Evolutionary conservation across 2,888 invertebrate species (phyloP).

Genomic region (Capitulum mitella): DNA sequence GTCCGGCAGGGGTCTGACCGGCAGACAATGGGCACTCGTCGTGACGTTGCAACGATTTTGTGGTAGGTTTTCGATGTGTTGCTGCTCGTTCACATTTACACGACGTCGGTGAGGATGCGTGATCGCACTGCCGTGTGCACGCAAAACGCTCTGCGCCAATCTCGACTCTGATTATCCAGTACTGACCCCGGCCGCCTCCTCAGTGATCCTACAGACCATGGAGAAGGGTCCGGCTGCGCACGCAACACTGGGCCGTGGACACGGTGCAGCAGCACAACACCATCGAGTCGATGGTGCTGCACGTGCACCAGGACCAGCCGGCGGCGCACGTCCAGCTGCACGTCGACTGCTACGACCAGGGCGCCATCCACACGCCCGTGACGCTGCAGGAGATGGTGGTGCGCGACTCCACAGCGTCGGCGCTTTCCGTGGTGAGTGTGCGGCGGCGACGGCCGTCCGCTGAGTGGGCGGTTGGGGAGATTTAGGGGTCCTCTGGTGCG

Average conservation of each 20-base stretch:
- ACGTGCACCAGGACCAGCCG: slow-evolving; percentile 51
- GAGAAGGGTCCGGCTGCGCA: slow-evolving; percentile 51
- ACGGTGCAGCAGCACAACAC: slow-evolving; percentile 50
- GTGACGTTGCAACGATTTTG: too few species aligned
- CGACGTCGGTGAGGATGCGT: too few species aligned
- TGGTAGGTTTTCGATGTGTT: too few species aligned
- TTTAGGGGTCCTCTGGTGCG: too few species aligned
- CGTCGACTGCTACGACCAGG: slow-evolving; percentile 58
- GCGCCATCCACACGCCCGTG: slow-evolving; percentile 55
- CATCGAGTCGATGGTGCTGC: slow-evolving; percentile 52
- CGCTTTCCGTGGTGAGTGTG: slow-evolving; percentile 50
- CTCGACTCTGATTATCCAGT: too few species aligned
- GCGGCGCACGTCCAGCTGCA: slow-evolving; percentile 56
- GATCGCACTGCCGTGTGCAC: too few species aligned
- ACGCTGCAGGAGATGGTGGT: slow-evolving; percentile 52
- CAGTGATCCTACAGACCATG: slow-evolving; percentile 39
- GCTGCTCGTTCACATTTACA: too few species aligned
- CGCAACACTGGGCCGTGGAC: slow-evolving; percentile 57
- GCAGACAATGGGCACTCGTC: too few species aligned
- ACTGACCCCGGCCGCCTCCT: background rate
- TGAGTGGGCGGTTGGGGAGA: too few species aligned
- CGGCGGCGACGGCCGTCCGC: too few species aligned
- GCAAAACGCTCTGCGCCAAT: too few species aligned
- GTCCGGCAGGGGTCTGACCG: too few species aligned
- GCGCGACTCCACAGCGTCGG: background rate